Percentiles rank a stretch among this genome's conserved stretches.
Conservation (phyloP, 2,888 invertebrate species). For the Hydropsyche betteni region DNA sequence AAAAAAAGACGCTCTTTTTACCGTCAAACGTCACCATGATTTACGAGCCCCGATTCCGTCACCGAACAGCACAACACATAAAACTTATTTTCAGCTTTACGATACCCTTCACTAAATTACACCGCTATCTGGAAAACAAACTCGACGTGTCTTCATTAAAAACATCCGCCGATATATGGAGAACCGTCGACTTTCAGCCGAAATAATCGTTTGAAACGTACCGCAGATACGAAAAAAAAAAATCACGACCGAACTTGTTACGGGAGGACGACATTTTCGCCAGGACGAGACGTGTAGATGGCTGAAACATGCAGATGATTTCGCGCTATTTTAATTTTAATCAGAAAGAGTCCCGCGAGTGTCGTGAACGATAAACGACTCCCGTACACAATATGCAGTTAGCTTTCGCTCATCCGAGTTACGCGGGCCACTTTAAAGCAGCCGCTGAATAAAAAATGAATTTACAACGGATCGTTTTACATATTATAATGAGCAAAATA, state of each 20-base stretch:
- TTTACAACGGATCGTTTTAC: not conserved
- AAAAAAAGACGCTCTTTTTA: slow-evolving; percentile 24
- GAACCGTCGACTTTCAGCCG: not conserved
- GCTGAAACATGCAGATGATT: slow-evolving; percentile 37
- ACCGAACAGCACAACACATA: slow-evolving; percentile 8
- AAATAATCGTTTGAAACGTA: not conserved
- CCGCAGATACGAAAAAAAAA: slow-evolving; percentile 1
- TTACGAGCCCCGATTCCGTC: slow-evolving; percentile 22
- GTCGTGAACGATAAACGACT: slow-evolving; percentile 39
- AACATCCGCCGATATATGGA: slow-evolving; percentile 4
- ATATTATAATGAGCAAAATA: not conserved
- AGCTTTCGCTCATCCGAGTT: slow-evolving; percentile 26
- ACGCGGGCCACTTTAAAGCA: not conserved
- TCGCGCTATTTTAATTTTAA: slow-evolving; percentile 48
- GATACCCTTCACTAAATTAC: slow-evolving; percentile 23
- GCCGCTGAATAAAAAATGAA: slow-evolving; percentile 14
- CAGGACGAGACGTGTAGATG: slow-evolving; percentile 2
- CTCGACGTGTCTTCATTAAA: not conserved
- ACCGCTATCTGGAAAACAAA: slow-evolving; percentile 16
- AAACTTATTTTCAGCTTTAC: slow-evolving; percentile 19
- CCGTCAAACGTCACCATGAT: slow-evolving; percentile 25
- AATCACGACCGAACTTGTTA: not conserved
- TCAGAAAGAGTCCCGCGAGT: slow-evolving; percentile 44
- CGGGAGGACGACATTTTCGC: not conserved
- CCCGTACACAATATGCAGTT: slow-evolving; percentile 38